Conservation (phyloP, 1,140 invertebrate species). For the fruit fly (Drosophila melanogaster) region Release_6_plus_ISO1_MT NT_033779.5:9787001-9787500, state of each 20-base stretch:
- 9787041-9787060: constrained; percentile 1
- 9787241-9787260: constrained; percentile 95
- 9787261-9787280: constrained; percentile 16
- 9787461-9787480: constrained; percentile 95
- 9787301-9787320: too few species aligned
- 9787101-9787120: background rate
- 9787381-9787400: constrained; percentile 91
- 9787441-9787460: constrained; percentile 90
- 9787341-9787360: constrained; percentile 90
- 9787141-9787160: constrained; percentile 96
- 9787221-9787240: constrained; percentile 93
- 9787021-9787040: constrained; percentile 21
- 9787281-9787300: background rate
- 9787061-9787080: constrained; percentile 4
- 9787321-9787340: background rate
- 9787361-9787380: constrained; percentile 96
- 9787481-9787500: constrained; percentile 93
- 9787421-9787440: constrained; percentile 92
- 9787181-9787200: constrained; percentile 88
- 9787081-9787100: constrained; percentile 22
- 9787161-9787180: constrained; percentile 95
- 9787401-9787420: constrained; percentile 92
- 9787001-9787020: constrained; percentile 46
- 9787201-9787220: constrained; percentile 85
- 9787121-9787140: constrained; percentile 9